Base-by-base conservation (phyloP, 35 echinoderm and acorn worm genomes). In the Apostichopus parvimensis region DNA sequence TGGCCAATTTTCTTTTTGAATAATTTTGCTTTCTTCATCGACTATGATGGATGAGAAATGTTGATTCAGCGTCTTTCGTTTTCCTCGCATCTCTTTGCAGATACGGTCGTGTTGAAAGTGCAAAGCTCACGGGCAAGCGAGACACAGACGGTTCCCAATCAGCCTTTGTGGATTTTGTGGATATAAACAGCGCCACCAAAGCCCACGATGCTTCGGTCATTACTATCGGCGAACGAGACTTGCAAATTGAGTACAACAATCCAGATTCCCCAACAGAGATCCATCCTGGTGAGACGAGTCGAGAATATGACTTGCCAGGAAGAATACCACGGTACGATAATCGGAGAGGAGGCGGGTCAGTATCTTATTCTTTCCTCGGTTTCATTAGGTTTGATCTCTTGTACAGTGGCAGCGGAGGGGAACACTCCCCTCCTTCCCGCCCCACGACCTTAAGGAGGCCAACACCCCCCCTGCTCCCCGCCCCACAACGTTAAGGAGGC, bases 131-230 rank as follows among this genome's bases (percentile, higher is more conserved):
- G 20, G 92, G 95, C 4, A 98, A 99, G 91, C 90, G 97, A 89
- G 94, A 94, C 78, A 83, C 91, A 64, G 97, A 99, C 91, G 97
- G 97, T 78, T 89, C 92, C 65, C 93, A 90, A 73, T 96, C 97
- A 12, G 97, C 97, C 64, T 99, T 94, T 87, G 97, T 99, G 87
- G 97, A 99, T 94, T 99, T 99, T 96, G 95, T 99, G 93, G 97
- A 99, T 99, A 99, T 99, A 94, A 96, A 96, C 57, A 96, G 95
- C 84, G 97, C 97, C 77, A 99, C 95, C 80, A 99, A 96, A 82
- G 97, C 97, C 72, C 97, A 99, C 77, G 97, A 99, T 85, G 91
- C 97, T 73, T 91, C 89, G 53, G 89, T 96, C 54, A 99, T 94
- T 79, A 96, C 95, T 90, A 93, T 99, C 83, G 97, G 95, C 76